These are phyloP conservation scores for Cerceris ruficornis DNA, from an alignment of 2,888 invertebrate species.

Conservation along the genomic window DNA sequence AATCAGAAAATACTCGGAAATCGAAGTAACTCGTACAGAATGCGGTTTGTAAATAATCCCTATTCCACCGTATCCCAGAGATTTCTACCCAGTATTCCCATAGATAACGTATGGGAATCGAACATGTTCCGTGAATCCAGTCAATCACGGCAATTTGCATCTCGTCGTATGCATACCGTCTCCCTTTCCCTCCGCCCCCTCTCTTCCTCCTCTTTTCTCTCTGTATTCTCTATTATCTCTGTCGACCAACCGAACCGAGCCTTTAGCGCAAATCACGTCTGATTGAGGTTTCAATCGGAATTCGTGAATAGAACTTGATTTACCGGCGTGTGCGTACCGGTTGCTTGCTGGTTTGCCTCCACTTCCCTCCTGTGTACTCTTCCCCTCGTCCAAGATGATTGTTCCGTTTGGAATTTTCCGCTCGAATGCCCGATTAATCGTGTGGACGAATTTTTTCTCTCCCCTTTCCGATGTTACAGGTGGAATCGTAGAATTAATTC, in stretches of 20 bases:
- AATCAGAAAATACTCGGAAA: background rate
- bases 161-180: slow-evolving; percentile 54
- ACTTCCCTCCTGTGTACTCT: slow-evolving; percentile 4
- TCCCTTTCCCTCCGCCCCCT: background rate
- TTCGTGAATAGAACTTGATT: slow-evolving; percentile 79
- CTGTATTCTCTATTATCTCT: slow-evolving; percentile 60
- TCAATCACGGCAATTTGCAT: slow-evolving; percentile 75
- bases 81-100: slow-evolving; percentile 18
- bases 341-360: slow-evolving; percentile 15
- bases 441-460: no score
- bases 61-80: background rate
- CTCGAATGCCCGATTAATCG: background rate
- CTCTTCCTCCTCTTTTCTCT: slow-evolving; percentile 19
- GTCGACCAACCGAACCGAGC: slow-evolving; percentile 62
- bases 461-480: no score
- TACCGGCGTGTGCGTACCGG: slow-evolving; percentile 55
- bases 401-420: background rate
- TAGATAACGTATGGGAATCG: slow-evolving; percentile 50
- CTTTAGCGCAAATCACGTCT: slow-evolving; percentile 75
- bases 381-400: slow-evolving; percentile 29
- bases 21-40: background rate
- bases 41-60: slow-evolving; percentile 35
- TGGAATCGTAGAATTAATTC: no score
- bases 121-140: slow-evolving; percentile 67
- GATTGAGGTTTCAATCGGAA: slow-evolving; percentile 75